phyloP scores from a whole-genome alignment of 2,888 invertebrate genomes.

The Sclerodermus sp. region DNA sequence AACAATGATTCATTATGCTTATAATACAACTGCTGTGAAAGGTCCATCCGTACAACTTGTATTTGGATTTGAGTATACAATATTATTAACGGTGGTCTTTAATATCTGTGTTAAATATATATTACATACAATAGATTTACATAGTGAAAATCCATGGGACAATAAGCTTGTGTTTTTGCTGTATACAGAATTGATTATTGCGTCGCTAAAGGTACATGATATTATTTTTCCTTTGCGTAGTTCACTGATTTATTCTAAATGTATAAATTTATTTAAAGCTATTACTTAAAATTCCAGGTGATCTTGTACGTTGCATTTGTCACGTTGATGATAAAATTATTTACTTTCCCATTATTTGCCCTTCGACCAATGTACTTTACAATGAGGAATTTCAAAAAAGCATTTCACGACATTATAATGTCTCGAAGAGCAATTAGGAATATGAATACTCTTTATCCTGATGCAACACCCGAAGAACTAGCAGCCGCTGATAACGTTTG shows the following conservation, averaged over 20 bases:
- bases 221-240: not conserved
- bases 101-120: slow-evolving; percentile 93
- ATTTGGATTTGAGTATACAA: slow-evolving; percentile 99
- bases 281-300: slow-evolving; percentile 58
- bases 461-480: slow-evolving; percentile 91
- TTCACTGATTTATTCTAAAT: not conserved
- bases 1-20: slow-evolving; percentile 90
- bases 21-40: slow-evolving; percentile 86
- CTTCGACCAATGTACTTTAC: slow-evolving; percentile 99
- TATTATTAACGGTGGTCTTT: slow-evolving; percentile 87
- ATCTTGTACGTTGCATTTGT: slow-evolving; percentile 89
- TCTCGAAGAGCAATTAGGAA: slow-evolving; percentile 95
- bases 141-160: slow-evolving; percentile 97
- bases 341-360: slow-evolving; percentile 96
- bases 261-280: not conserved
- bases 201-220: slow-evolving; percentile 69
- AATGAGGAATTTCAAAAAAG: slow-evolving; percentile 97
- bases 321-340: slow-evolving; percentile 93
- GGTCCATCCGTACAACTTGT: slow-evolving; percentile 98
- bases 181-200: slow-evolving; percentile 94
- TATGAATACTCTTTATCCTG: slow-evolving; percentile 97
- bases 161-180: slow-evolving; percentile 97
- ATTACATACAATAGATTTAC: slow-evolving; percentile 82
- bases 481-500: slow-evolving; percentile 95
- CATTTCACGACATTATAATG: slow-evolving; percentile 94